Conservation (phyloP, 2,797 vertebrate genomes). For the Ctenopoma kingsleyae region DNA sequence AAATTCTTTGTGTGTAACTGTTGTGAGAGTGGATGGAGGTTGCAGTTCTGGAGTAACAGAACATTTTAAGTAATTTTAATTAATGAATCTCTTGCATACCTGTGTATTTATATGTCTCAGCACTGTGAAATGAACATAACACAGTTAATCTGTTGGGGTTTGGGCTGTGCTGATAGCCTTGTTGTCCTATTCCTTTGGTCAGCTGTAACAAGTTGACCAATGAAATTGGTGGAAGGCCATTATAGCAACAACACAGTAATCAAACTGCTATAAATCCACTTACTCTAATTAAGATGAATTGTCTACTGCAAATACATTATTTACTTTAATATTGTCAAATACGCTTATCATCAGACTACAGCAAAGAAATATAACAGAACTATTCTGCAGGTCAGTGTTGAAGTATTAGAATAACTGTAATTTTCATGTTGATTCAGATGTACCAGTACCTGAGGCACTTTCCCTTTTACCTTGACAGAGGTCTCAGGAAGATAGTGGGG, state of each 20-base stretch:
- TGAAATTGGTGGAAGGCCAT: background rate
- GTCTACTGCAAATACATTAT: background rate
- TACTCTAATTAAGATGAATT: background rate
- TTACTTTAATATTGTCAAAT: background rate
- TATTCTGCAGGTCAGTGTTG: background rate
- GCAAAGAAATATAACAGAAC: too few relatives aligned
- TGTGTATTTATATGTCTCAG: too few relatives aligned
- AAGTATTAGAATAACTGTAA: background rate
- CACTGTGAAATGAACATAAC: constrained; percentile 3
- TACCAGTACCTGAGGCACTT: background rate
- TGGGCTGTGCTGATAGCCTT: background rate
- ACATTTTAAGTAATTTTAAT: too few relatives aligned
- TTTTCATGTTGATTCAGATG: constrained; percentile 3
- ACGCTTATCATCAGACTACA: background rate
- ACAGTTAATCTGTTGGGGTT: background rate
- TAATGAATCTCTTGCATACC: background rate
- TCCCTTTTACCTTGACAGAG: constrained; percentile 86
- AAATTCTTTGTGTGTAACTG: background rate
- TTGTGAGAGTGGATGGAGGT: background rate
- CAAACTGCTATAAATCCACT: background rate
- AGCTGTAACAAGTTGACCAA: background rate
- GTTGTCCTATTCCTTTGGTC: background rate
- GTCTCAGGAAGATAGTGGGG: constrained; percentile 92
- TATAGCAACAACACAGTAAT: background rate
- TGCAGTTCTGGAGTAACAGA: background rate